Evolutionary conservation across 2,113 vertebrate species (phyloP), one percentile per base, ranked within the genome.

Genomic region (Onychostruthus taczanowskii): DNA sequence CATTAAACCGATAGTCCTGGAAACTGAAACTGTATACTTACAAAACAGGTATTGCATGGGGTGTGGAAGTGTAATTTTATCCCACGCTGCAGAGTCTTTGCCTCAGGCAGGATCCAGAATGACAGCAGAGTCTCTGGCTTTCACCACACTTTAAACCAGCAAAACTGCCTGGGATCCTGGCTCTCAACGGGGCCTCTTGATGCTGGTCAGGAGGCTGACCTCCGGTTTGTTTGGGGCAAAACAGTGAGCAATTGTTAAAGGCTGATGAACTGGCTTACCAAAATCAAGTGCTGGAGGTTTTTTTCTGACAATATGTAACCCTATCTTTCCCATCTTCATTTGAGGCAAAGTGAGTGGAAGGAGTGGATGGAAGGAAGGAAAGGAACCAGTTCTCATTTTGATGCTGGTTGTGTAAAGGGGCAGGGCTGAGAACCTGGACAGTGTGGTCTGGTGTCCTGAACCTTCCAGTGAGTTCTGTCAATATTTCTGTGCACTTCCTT

Each of bases 21-120:
- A 90, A 95, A 69, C 64, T 93, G 90, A 97, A 95, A 90, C 78
- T 24, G 11, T 73, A 90, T 52, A 90, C 92, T 85, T 86, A 87
- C 87, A 59, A 28, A 97, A 95, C 82, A 93, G 93, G 91, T 95
- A 75, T n/a, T 78, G 76, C 70, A 81, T 44, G 55, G 86, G 93
- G 87, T 78, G 87, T 94, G 86, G 92, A 93, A 79, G 63, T 37
- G 78, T 93, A 94, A 94, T 83, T 66, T 68, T 91, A 94, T 91
- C 91, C 53, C 62, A 64, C 35, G 6, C 46, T 61, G 74, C 5
- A 1, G 77, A 96, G 81, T 49, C 41, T 72, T 62, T 75, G 86
- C 90, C 75, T 84, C 84, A 33, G 89, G 84, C 91, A 19, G 59
- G 49, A 80, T 85, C 35, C 52, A 41, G 80, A 88, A 44, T 61